phyloP scores from a whole-genome alignment of 2,113 vertebrate genomes.

The Aix galericulata region DNA sequence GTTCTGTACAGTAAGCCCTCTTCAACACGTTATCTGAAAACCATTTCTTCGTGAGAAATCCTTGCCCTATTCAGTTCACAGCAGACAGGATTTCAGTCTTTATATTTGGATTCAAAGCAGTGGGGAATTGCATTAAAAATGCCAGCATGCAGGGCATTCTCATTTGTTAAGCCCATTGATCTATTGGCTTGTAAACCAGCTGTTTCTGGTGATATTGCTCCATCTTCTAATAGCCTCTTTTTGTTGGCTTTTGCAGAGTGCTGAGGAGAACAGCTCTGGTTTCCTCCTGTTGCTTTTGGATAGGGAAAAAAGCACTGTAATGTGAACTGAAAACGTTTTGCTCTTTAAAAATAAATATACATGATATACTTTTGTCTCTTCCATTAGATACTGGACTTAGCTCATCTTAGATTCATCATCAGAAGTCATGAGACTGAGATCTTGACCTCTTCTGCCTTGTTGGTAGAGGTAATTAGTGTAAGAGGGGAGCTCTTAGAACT shows the following conservation, averaged over 20 bases:
- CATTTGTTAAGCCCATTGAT: conserved; percentile 19
- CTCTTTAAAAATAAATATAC: conserved; percentile 47
- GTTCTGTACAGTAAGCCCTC: background rate
- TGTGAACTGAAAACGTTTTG: conserved; percentile 18
- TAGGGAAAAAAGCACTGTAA: conserved; percentile 39
- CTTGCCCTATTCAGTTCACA: background rate
- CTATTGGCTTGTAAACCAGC: conserved; percentile 1
- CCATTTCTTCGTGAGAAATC: conserved; percentile 13
- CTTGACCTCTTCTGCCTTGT: background rate
- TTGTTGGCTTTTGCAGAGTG: background rate
- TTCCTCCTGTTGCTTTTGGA: conserved; percentile 57
- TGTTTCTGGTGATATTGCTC: background rate
- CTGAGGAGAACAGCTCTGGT: conserved; percentile 4
- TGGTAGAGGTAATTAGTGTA: background rate
- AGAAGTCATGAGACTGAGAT: background rate
- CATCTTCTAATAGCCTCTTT: background rate
- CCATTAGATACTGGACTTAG: background rate
- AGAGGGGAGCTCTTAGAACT: background rate
- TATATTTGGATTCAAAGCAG: conserved; percentile 15
- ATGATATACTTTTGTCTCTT: conserved; percentile 16
- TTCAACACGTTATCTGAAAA: conserved; percentile 7
- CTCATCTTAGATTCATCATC: background rate
- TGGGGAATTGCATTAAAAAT: background rate
- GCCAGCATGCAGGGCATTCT: background rate
- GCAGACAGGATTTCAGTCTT: conserved; percentile 34